phyloP scores from a whole-genome alignment of 1,140 invertebrate species.

The Stratiolaelaps scimitus region DNA sequence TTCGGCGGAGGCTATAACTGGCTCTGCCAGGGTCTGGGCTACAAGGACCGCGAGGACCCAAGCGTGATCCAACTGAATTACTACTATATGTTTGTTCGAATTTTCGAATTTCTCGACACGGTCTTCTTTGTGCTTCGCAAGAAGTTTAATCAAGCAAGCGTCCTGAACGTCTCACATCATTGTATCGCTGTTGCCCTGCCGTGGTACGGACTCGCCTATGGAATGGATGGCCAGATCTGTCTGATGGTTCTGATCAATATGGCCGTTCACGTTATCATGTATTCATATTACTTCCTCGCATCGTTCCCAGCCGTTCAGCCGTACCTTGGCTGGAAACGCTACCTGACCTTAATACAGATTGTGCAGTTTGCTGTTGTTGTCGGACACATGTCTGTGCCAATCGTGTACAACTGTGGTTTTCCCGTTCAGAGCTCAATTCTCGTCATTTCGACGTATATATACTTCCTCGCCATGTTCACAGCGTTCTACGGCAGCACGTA shows the following conservation, averaged over 20 bases:
- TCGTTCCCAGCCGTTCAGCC: constrained; percentile 35
- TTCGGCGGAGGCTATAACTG: constrained; percentile 24
- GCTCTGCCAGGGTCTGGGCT: constrained; percentile 15
- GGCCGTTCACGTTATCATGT: constrained; percentile 57
- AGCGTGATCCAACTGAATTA: background rate
- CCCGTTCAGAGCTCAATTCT: constrained; percentile 10
- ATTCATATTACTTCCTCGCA: constrained; percentile 45
- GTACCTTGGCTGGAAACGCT: constrained; percentile 28
- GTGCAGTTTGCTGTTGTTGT: constrained; percentile 29
- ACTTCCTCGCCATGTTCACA: constrained; percentile 24
- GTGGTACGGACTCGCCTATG: constrained; percentile 12
- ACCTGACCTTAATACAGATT: constrained; percentile 29
- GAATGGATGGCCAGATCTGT: constrained; percentile 16
- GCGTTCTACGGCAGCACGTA: background rate
- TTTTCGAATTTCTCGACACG: constrained; percentile 78
- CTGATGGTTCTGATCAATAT: constrained; percentile 52
- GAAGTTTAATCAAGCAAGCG: constrained; percentile 71
- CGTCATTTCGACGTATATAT: background rate
- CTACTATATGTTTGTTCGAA: constrained; percentile 22
- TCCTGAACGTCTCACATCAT: constrained; percentile 81
- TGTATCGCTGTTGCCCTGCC: constrained; percentile 64
- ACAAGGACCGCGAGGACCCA: background rate
- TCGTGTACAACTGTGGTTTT: background rate
- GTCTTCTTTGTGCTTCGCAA: constrained; percentile 78
- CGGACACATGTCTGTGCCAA: constrained; percentile 23